These are phyloP conservation scores for Anguilla obscura DNA, from an alignment of 2,797 vertebrate species.

Conservation along the genomic window DNA sequence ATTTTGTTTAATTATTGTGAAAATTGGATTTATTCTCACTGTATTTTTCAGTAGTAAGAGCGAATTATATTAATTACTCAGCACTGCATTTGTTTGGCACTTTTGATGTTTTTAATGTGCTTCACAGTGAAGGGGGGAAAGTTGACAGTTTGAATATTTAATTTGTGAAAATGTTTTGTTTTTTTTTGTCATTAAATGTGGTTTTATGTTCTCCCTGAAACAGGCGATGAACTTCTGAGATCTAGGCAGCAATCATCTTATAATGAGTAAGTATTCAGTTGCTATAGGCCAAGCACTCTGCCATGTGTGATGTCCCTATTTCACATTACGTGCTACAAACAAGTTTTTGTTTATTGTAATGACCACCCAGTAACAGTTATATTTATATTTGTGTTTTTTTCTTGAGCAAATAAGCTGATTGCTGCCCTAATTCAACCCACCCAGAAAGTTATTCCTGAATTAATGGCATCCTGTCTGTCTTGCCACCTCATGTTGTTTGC, in stretches of 20 bases:
- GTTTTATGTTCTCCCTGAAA: conserved; percentile 55
- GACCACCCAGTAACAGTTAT: background rate
- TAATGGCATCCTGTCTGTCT: background rate
- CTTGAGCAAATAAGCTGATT: background rate
- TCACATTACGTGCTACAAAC: background rate
- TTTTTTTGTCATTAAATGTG: background rate
- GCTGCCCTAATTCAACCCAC: background rate
- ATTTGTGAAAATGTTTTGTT: background rate
- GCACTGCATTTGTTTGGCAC: background rate
- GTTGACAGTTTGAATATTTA: background rate
- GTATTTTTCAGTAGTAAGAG: background rate
- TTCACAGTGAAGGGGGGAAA: background rate
- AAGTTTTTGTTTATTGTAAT: background rate
- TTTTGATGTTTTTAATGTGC: background rate
- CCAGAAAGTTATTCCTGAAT: background rate
- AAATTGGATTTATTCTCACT: background rate
- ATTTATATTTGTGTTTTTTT: background rate
- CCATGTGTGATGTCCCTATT: background rate
- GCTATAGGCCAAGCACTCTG: background rate
- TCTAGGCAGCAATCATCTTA: conserved; percentile 71
- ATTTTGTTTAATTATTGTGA: background rate
- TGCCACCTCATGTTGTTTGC: background rate
- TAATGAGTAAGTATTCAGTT: conserved; percentile 82
- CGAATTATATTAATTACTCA: background rate
- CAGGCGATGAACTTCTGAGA: conserved; percentile 91